These are phyloP conservation scores for Gryllus longicercus DNA, from an alignment of 2,888 invertebrate species.

Conservation along the genomic window DNA sequence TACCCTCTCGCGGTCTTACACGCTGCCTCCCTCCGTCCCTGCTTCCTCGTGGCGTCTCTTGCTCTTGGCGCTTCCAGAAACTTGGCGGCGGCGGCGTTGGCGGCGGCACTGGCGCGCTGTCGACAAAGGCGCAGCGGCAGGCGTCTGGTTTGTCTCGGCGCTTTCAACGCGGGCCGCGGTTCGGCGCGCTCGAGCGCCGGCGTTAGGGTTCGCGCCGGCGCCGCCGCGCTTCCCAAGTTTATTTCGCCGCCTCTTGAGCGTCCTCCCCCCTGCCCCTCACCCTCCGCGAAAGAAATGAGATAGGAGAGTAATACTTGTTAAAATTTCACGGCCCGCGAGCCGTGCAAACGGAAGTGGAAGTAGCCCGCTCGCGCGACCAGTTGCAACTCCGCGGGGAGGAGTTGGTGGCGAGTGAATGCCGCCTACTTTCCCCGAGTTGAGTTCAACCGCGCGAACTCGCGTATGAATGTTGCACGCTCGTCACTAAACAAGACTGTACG, in stretches of 20 bases:
- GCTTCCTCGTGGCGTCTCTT: too few relatives aligned
- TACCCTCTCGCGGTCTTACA: too few relatives aligned
- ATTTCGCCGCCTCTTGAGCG: background rate
- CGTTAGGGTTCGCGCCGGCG: background rate
- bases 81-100: background rate
- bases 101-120: background rate
- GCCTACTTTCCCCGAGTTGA: too few relatives aligned
- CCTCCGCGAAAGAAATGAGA: conserved; percentile 4
- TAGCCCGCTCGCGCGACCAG: background rate
- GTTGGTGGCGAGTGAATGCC: too few relatives aligned
- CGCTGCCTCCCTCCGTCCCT: too few relatives aligned
- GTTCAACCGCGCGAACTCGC: too few relatives aligned
- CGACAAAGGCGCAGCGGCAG: background rate
- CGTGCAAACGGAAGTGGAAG: background rate
- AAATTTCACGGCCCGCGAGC: conserved; percentile 5
- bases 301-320: conserved; percentile 5
- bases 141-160: background rate
- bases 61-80: too few relatives aligned
- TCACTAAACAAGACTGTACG: too few relatives aligned
- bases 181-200: background rate
- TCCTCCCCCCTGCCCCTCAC: background rate
- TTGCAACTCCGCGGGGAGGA: background rate
- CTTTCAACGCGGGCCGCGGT: background rate
- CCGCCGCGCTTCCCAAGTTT: background rate
- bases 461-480: too few relatives aligned